A percentile compares a stretch with the other conserved stretches of the same genome.
These are phyloP conservation scores for Mnemiopsis leidyi DNA, from an alignment of 37 sponge, comb jelly and placozoan genomes.

Conservation along the genomic window DNA sequence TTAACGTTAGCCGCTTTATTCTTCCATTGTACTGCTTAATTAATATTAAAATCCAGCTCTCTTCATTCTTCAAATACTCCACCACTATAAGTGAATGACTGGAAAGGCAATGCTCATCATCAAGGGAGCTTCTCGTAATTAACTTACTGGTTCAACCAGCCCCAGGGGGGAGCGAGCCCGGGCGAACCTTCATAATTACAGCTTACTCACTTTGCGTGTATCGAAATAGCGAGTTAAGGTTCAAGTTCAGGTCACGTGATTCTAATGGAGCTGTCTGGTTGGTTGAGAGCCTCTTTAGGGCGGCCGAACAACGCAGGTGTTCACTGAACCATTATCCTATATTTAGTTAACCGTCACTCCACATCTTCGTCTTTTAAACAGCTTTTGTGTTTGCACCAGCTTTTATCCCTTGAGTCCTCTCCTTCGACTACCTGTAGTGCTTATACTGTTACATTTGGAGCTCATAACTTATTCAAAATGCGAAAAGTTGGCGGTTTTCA, in stretches of 20 bases:
- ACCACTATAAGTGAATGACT: neutral
- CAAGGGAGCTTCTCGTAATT: neutral
- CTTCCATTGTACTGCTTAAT: neutral
- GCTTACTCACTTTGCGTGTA: neutral
- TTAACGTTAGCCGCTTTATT: no score
- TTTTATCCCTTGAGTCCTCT: no score
- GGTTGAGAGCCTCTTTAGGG: neutral
- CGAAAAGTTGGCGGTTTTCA: no score
- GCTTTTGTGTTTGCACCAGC: neutral
- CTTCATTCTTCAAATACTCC: no score
- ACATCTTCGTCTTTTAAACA: neutral
- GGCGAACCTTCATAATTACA: neutral
- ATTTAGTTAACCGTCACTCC: neutral
- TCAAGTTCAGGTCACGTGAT: neutral
- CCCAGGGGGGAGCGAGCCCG: neutral
- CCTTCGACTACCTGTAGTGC: no score
- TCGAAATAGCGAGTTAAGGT: neutral
- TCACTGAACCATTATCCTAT: neutral
- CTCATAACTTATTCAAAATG: no score
- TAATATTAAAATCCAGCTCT: neutral
- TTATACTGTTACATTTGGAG: no score
- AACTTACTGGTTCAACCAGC: neutral
- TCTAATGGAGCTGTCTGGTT: neutral
- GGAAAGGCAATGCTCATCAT: neutral
- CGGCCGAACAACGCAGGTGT: neutral